Conservation (phyloP, 2,113 vertebrate genomes). For the Ondatra zibethicus region DNA sequence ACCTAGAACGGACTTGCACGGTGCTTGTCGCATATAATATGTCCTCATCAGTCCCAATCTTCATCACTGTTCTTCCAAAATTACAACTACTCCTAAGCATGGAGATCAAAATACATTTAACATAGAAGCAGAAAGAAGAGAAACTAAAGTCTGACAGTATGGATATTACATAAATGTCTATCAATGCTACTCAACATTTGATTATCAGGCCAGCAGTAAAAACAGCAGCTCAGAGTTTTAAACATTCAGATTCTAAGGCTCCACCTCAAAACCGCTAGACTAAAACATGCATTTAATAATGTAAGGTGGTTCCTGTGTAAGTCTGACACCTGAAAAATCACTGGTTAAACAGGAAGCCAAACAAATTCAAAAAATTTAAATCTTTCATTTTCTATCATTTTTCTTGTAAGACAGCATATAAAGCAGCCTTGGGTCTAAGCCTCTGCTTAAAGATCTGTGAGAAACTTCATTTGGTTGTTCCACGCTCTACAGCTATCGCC, state of each 20-base stretch:
- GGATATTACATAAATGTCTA: not conserved
- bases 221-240: not conserved
- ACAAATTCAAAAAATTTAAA: not conserved
- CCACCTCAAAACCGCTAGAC: not conserved
- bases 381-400: slow-evolving; percentile 25
- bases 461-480: not conserved
- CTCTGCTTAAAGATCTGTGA: not conserved
- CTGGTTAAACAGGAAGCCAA: not conserved
- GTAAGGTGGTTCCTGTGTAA: not conserved
- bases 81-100: not conserved
- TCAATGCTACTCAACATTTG: not conserved
- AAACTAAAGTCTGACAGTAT: not conserved
- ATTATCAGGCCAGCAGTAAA: not conserved
- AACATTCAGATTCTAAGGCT: not conserved
- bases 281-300: not conserved
- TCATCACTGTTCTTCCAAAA: slow-evolving; percentile 12
- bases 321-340: not conserved
- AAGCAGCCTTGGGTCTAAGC: not conserved
- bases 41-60: slow-evolving; percentile 19
- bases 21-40: slow-evolving; percentile 38
- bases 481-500: not conserved
- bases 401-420: slow-evolving; percentile 7
- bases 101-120: not conserved
- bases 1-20: not conserved
- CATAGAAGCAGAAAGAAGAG: not conserved